Evolutionary conservation across 2,888 invertebrate genomes (phyloP).

Genomic region (Drosophila monieri): DNA sequence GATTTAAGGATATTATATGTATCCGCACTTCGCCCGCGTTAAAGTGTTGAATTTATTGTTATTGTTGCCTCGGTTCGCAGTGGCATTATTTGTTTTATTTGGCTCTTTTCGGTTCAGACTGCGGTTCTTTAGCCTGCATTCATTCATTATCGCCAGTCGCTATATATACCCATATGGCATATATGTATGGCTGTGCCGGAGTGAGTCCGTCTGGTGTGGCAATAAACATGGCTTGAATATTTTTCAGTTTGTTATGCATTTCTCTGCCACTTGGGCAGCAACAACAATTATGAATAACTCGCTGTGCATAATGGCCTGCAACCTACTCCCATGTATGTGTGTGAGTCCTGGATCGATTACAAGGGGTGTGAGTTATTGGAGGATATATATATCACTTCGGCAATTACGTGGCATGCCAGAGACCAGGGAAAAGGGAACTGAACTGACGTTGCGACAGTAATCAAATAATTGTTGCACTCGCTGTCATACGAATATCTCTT

Average conservation of each 20-base stretch:
- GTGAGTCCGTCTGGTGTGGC: constrained; percentile 60
- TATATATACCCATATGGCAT: constrained; percentile 20
- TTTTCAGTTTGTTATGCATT: constrained; percentile 78
- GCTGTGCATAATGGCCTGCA: constrained; percentile 59
- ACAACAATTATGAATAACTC: constrained; percentile 79
- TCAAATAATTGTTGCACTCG: constrained; percentile 75
- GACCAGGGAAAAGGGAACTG: constrained; percentile 6
- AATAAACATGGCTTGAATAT: constrained; percentile 76
- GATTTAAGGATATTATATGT: constrained; percentile 28
- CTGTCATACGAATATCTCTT: constrained; percentile 56
- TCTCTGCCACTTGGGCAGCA: constrained; percentile 70
- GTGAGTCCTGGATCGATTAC: constrained; percentile 28
- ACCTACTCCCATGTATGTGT: constrained; percentile 42
- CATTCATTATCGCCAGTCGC: constrained; percentile 67
- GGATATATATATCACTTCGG: constrained; percentile 67
- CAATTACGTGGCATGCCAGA: constrained; percentile 57
- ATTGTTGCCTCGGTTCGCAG: constrained; percentile 31
- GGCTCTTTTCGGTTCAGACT: constrained; percentile 62
- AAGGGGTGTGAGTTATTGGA: constrained; percentile 14
- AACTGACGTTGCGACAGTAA: constrained; percentile 62
- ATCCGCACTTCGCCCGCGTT: constrained; percentile 60
- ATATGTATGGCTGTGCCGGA: constrained; percentile 20
- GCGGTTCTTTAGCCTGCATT: constrained; percentile 77
- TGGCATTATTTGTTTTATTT: constrained; percentile 67
- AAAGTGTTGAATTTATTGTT: constrained; percentile 77